Conservation (phyloP, 2,113 vertebrate genomes). For the Corvus moneduloides region DNA sequence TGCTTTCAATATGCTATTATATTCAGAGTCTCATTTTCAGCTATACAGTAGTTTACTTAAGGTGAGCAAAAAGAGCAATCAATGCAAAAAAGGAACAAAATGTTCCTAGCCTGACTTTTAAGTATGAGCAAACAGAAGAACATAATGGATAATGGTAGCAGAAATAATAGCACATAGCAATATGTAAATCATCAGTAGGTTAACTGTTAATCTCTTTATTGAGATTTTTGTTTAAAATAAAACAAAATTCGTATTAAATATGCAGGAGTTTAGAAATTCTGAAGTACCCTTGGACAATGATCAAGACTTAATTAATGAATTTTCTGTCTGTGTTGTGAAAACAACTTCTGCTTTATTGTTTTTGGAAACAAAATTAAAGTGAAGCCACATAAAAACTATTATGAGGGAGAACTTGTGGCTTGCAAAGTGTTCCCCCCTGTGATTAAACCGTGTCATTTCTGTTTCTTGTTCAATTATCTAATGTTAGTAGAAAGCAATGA, state of each 20-base stretch:
- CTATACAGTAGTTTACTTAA: neutral
- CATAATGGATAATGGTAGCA: neutral
- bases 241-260: slow-evolving; percentile 39
- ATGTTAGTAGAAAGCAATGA: slow-evolving; percentile 1
- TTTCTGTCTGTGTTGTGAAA: slow-evolving; percentile 63
- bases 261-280: slow-evolving; percentile 54
- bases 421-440: neutral
- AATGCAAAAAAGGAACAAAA: slow-evolving; percentile 4
- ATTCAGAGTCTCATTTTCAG: slow-evolving; percentile 33
- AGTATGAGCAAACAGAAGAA: neutral
- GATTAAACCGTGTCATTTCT: slow-evolving; percentile 32
- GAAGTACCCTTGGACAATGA: slow-evolving; percentile 55
- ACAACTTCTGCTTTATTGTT: slow-evolving; percentile 67
- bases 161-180: neutral
- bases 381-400: slow-evolving; percentile 49
- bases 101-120: slow-evolving; percentile 7
- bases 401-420: slow-evolving; percentile 21
- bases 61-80: slow-evolving; percentile 28
- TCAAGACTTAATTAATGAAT: slow-evolving; percentile 59
- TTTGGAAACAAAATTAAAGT: slow-evolving; percentile 41
- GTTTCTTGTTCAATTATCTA: slow-evolving; percentile 11
- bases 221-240: slow-evolving; percentile 58
- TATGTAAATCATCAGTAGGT: neutral
- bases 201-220: neutral
- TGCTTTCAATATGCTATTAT: slow-evolving; percentile 41